Base-by-base conservation (phyloP, 2,113 vertebrate genomes). In the Anguilla japonica region DNA sequence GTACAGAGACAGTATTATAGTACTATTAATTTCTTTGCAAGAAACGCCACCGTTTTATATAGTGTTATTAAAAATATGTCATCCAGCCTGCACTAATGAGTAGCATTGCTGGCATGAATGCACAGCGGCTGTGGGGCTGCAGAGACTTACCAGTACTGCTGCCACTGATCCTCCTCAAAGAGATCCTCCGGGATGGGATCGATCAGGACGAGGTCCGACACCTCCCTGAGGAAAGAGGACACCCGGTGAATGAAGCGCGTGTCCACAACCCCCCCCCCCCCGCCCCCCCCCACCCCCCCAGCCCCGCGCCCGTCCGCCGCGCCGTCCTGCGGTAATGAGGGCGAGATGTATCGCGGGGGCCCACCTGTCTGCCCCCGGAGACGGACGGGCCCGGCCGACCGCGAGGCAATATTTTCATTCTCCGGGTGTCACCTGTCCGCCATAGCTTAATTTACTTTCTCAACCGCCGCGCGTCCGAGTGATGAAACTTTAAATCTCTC, bases 121-220 rank as follows among this genome's bases (percentile, higher is more conserved):
- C 50, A 53, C 34, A 34, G 34, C 34, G 0, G 43, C 8, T 46
- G 43, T 9, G 71, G 22, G 29, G n/a, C 26, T 56, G 50, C 6
- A n/a, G 75, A 87, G 86, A 95, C 95, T 96, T 91, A 96, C 96
- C 95, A 96, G 93, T 96, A 92, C 87, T 94, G 91, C 63, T 90
- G 92, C 96, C 96, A 96, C 81, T 91, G 89, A 80, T 94, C 92
- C 71, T 96, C 93, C 84, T 95, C 90, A 90, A 96, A 96, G 83
- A 95, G 5, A 29, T 94, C 94, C 87, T 96, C 96, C 83, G 96
- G 96, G 87, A 96, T 94, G 39, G 96, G 96, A 95, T 95, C 93
- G 88, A 96, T 96, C 91, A 96, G 90, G 89, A 96, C 94, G 86
- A 96, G 92, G 92, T 96, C 94, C 39, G 95, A 96, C 91, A 96